These are phyloP conservation scores for Thomomys bottae DNA, from an alignment of 2,113 vertebrate genomes.

Conservation along the genomic window DNA sequence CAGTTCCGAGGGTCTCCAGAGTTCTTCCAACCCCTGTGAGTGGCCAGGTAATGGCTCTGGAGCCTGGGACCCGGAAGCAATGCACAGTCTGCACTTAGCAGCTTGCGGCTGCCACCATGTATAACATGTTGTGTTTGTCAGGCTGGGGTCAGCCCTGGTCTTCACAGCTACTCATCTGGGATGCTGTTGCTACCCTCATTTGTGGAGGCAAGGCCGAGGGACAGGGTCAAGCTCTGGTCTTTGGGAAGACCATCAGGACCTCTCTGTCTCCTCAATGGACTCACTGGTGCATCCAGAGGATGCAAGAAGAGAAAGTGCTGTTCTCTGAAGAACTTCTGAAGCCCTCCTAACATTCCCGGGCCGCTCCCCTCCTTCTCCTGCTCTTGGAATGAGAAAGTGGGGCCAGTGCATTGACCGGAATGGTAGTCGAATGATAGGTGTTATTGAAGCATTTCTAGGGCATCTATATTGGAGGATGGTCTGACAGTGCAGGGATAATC, in stretches of 20 bases:
- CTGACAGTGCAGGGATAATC: not conserved
- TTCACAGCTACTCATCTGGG: not conserved
- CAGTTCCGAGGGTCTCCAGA: not conserved
- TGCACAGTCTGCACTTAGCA: fast-evolving
- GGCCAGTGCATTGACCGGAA: not conserved
- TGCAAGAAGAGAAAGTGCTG: not conserved
- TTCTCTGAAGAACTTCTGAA: not conserved
- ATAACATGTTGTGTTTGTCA: fast-evolving
- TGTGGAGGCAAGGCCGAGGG: too few relatives aligned
- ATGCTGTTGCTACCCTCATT: not conserved
- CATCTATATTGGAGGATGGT: too few relatives aligned
- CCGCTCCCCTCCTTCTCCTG: not conserved
- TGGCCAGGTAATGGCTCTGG: not conserved
- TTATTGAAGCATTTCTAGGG: not conserved
- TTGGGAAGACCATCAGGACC: too few relatives aligned
- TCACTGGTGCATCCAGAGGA: fast-evolving
- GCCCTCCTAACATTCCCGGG: not conserved
- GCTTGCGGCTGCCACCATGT: fast-evolving
- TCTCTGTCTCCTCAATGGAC: not conserved
- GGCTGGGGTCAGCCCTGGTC: not conserved
- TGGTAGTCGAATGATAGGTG: fast-evolving
- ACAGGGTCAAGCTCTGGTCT: too few relatives aligned
- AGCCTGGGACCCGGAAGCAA: not conserved
- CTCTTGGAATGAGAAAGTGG: fast-evolving
- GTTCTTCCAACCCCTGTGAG: too few relatives aligned